phyloP scores from a whole-genome alignment of 2,797 vertebrate genomes.

The Amblyraja radiata region DNA sequence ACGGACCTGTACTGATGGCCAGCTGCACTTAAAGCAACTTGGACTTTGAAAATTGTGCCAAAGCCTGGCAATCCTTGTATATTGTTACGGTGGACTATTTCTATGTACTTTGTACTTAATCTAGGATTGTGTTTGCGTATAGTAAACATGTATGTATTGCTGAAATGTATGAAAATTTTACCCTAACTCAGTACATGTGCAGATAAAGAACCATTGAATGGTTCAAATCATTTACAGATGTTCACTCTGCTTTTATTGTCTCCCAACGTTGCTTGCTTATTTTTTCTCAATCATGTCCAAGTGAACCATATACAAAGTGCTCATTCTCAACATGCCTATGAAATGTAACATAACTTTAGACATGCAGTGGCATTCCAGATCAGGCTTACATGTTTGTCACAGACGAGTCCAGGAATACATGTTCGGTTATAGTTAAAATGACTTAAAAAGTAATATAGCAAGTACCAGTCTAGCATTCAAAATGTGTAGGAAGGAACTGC shows the following conservation, averaged over 20 bases:
- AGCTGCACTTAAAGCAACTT: too few species aligned
- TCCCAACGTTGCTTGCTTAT: not conserved
- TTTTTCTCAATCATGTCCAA: not conserved
- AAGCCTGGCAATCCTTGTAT: too few species aligned
- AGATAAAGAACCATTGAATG: not conserved
- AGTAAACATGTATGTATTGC: too few species aligned
- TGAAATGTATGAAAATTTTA: too few species aligned
- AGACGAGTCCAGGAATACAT: not conserved
- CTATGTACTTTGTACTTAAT: too few species aligned
- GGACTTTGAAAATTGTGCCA: too few species aligned
- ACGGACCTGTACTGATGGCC: too few species aligned
- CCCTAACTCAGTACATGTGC: too few species aligned
- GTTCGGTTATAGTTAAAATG: not conserved
- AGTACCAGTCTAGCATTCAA: too few species aligned
- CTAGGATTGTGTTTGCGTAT: too few species aligned
- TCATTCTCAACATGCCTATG: not conserved
- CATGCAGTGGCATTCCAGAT: not conserved
- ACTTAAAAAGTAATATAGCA: not conserved
- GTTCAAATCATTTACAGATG: not conserved
- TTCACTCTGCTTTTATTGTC: not conserved
- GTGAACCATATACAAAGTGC: not conserved
- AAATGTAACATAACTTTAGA: not conserved
- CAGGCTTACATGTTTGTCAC: not conserved
- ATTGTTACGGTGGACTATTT: too few species aligned
- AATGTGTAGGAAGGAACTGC: too few species aligned